These are phyloP conservation scores for Trichacis sp. DNA, from an alignment of 2,888 invertebrate genomes.

Conservation along the genomic window DNA sequence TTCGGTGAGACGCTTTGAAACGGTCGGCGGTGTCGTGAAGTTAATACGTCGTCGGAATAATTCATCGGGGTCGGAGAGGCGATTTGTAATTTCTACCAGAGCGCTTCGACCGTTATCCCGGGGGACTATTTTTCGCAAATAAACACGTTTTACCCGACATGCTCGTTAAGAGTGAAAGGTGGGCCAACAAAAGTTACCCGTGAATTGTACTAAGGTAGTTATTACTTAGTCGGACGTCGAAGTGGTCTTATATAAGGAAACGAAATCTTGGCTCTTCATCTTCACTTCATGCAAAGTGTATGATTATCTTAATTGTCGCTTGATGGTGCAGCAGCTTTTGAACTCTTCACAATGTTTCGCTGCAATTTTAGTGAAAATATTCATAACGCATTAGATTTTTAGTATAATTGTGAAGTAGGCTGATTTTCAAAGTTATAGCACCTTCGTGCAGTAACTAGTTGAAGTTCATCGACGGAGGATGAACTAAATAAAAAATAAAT, in stretches of 20 bases:
- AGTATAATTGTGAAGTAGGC: no score
- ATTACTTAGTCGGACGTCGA: constrained; percentile 9
- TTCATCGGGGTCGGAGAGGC: no score
- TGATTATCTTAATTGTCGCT: neutral
- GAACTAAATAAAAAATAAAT: no score
- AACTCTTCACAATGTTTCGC: neutral
- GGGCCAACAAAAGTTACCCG: constrained; percentile 3
- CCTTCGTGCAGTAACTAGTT: no score
- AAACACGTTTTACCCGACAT: neutral
- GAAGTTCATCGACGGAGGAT: no score
- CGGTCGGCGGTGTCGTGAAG: no score
- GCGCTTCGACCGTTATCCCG: neutral
- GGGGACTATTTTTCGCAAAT: neutral
- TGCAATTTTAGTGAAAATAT: no score
- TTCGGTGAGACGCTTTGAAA: no score
- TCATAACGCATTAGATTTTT: no score
- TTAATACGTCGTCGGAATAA: no score
- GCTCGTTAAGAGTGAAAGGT: constrained; percentile 13
- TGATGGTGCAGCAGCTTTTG: neutral
- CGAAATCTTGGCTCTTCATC: neutral
- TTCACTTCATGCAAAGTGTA: neutral
- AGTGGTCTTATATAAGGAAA: constrained; percentile 6
- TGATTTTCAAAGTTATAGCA: no score
- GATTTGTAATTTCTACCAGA: no score
- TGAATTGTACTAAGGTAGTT: constrained; percentile 5